Percentiles rank a stretch among this genome's conserved stretches.
Conservation (phyloP, 2,797 vertebrate species). For the Triplophysa bombifrons region DNA sequence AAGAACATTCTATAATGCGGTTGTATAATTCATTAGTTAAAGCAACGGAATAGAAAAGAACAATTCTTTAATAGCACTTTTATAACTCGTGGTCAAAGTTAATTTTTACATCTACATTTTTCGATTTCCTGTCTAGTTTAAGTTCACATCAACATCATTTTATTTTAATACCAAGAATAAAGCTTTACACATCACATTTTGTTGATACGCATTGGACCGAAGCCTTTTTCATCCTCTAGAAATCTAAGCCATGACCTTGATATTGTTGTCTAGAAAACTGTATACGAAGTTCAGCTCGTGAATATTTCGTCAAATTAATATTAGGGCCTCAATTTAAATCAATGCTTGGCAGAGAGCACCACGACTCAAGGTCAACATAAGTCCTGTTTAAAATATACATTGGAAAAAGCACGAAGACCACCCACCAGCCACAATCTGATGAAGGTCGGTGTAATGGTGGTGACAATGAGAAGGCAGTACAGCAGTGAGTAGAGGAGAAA, state of each 20-base stretch:
- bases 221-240: too few relatives aligned
- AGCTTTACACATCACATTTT: too few relatives aligned
- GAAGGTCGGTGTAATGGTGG: slow-evolving; percentile 85
- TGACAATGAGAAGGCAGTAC: slow-evolving; percentile 83
- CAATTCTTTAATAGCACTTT: neutral
- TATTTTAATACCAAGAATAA: too few relatives aligned
- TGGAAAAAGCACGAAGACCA: slow-evolving; percentile 36
- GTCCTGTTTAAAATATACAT: neutral
- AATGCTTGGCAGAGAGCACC: neutral
- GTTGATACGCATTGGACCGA: too few relatives aligned
- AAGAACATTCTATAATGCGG: neutral
- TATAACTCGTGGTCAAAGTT: too few relatives aligned
- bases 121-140: too few relatives aligned
- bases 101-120: too few relatives aligned
- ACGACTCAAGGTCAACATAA: neutral
- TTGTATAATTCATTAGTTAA: neutral
- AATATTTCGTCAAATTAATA: neutral
- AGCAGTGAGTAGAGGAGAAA: slow-evolving; percentile 85
- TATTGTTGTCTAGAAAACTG: neutral
- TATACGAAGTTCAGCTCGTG: neutral
- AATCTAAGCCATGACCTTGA: too few relatives aligned
- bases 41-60: neutral
- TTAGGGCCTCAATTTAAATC: neutral
- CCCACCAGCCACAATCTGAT: slow-evolving; percentile 88
- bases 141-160: too few relatives aligned